These are phyloP conservation scores for Crocidura indochinensis DNA, from an alignment of 2,797 vertebrate species.

Conservation along the genomic window DNA sequence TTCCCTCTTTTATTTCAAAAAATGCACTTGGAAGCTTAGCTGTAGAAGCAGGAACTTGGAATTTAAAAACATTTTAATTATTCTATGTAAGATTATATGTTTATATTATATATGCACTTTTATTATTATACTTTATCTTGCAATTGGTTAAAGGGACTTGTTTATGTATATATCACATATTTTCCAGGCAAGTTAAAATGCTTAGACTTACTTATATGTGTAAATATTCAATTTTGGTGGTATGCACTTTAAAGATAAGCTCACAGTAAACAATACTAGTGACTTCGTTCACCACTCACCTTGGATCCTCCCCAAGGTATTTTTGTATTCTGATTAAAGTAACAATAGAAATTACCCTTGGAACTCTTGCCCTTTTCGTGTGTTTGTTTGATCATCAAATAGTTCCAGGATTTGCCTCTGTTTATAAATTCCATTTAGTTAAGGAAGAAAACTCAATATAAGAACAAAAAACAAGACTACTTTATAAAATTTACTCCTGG, in stretches of 20 bases:
- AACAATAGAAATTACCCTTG: conserved; percentile 69
- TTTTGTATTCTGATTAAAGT: conserved; percentile 66
- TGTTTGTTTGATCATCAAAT: conserved; percentile 61
- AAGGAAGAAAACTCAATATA: conserved; percentile 37
- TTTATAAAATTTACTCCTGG: neutral
- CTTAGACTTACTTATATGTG: conserved; percentile 14
- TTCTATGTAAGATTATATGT: conserved; percentile 64
- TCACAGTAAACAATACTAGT: neutral
- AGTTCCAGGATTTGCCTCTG: conserved; percentile 59
- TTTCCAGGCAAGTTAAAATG: conserved; percentile 67
- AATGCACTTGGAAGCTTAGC: conserved; percentile 50
- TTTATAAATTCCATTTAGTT: conserved; percentile 49
- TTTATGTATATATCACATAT: conserved; percentile 59
- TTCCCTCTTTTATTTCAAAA: conserved; percentile 70
- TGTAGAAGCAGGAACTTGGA: conserved; percentile 66
- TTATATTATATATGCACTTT: conserved; percentile 43
- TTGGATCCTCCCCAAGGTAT: conserved; percentile 45
- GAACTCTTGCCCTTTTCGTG: conserved; percentile 32
- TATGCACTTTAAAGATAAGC: conserved; percentile 52
- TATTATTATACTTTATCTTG: conserved; percentile 64
- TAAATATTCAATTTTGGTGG: conserved; percentile 28
- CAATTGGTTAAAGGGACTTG: conserved; percentile 27
- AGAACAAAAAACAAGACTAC: conserved; percentile 40
- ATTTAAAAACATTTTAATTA: conserved; percentile 46
- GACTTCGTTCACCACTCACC: conserved; percentile 32